Percentiles rank a stretch among this genome's conserved stretches.
Conservation (phyloP, 2,797 vertebrate genomes). For the Pelodytes ibericus region DNA sequence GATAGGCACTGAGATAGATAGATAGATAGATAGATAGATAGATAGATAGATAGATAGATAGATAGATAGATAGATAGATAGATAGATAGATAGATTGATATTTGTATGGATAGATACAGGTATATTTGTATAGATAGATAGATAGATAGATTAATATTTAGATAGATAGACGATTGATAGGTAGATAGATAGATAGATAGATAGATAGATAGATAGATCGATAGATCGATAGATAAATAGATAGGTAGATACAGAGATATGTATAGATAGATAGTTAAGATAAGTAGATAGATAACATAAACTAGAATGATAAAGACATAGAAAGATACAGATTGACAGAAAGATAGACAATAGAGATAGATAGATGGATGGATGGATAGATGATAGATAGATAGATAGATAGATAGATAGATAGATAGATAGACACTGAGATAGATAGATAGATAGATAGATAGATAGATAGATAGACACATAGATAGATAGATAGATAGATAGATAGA, state of each 20-base stretch:
- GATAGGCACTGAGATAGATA: too few species aligned
- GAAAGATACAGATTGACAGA: background rate
- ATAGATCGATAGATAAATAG: background rate
- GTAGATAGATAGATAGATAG: too few species aligned
- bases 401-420: background rate
- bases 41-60: background rate
- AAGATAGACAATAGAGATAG: background rate
- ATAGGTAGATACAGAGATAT: background rate
- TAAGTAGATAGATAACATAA: too few species aligned
- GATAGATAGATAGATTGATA: background rate
- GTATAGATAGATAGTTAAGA: background rate
- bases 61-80: background rate
- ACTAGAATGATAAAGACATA: too few species aligned
- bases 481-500: background rate
- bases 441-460: background rate
- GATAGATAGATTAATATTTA: background rate
- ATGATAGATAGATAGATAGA: background rate
- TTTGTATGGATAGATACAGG: too few species aligned
- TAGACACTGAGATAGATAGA: background rate
- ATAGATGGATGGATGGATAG: background rate
- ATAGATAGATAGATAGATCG: background rate
- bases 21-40: background rate
- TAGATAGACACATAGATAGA: too few species aligned
- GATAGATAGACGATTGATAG: background rate
- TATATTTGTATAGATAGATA: too few species aligned